phyloP scores from a whole-genome alignment of 2,113 vertebrate species.

The Corythaixoides concolor region DNA sequence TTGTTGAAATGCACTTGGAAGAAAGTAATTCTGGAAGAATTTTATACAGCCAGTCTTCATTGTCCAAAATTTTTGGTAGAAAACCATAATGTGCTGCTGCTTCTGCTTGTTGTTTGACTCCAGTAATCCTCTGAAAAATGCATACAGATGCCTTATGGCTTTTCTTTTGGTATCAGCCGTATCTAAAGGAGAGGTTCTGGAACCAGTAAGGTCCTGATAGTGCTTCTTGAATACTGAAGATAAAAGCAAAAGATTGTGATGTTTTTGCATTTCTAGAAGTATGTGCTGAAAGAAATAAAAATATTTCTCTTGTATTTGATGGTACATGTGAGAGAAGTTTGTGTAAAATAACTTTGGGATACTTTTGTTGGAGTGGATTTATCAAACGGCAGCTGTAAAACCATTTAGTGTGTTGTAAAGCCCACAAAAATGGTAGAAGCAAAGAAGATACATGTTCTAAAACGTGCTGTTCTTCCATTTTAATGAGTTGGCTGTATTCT shows the following conservation, averaged over 20 bases:
- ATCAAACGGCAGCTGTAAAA: not conserved
- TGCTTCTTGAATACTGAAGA: not conserved
- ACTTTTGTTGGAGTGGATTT: not conserved
- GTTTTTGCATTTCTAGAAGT: not conserved
- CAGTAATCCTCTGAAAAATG: not conserved
- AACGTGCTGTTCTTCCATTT: not conserved
- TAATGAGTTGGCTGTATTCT: not conserved
- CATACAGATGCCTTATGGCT: not conserved
- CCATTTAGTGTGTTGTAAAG: not conserved
- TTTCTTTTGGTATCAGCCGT: not conserved
- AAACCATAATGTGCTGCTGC: not conserved
- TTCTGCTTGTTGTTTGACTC: not conserved
- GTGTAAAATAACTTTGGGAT: not conserved
- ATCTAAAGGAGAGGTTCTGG: not conserved
- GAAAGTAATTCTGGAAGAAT: not conserved
- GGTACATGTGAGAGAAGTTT: accelerated
- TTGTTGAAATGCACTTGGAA: not conserved
- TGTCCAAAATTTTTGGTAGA: not conserved
- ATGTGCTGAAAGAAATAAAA: not conserved
- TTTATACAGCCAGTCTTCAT: not conserved
- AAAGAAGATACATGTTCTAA: not conserved
- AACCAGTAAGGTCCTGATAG: not conserved
- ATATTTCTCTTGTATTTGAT: not conserved
- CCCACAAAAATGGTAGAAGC: not conserved
- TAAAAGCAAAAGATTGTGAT: not conserved